Base-by-base conservation (phyloP, 2,888 invertebrate genomes). In the Luffia ferchaultella region DNA sequence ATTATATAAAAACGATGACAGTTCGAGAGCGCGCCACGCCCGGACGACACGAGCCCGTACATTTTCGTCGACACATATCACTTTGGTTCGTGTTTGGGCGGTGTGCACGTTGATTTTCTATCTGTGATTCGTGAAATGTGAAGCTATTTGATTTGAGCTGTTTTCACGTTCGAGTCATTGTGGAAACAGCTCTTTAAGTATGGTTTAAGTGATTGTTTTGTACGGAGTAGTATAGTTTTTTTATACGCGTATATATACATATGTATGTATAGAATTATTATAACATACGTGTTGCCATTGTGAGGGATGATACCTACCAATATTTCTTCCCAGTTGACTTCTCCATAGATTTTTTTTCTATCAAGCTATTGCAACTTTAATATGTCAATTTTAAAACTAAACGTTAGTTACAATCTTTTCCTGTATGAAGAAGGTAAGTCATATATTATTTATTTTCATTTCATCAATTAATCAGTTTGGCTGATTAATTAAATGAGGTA, bases 11-110 rank as follows among this genome's bases (percentile, higher is more conserved):
- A n/a, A n/a, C n/a, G n/a, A n/a, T n/a, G n/a, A n/a, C n/a, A n/a
- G n/a, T n/a, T n/a, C n/a, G n/a, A n/a, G n/a, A n/a, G n/a, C n/a
- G n/a, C n/a, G n/a, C n/a, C n/a, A n/a, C n/a, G n/a, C n/a, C n/a
- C n/a, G n/a, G n/a, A n/a, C n/a, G n/a, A n/a, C n/a, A n/a, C n/a
- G n/a, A n/a, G n/a, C n/a, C n/a, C n/a, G n/a, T n/a, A n/a, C n/a
- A n/a, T n/a, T n/a, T 18, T 46, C 55, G 60, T 61, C 60, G 62
- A 65, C 74, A 73, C 79, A 80, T 79, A 78, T 80, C 79, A 58
- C 19, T 54, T 68, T 61, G 64, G 60, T 61, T 67, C 65, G 68
- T 63, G 66, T 62, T 62, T n/a, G n/a, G n/a, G n/a, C n/a, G n/a
- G 30, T 30, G 30, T 30, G 12, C 30, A 30, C 30, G 30, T 30